A percentile compares a stretch with the other conserved stretches of the same genome.
phyloP scores from a whole-genome alignment of 2,113 vertebrate species.

The Halichoerus grypus region DNA sequence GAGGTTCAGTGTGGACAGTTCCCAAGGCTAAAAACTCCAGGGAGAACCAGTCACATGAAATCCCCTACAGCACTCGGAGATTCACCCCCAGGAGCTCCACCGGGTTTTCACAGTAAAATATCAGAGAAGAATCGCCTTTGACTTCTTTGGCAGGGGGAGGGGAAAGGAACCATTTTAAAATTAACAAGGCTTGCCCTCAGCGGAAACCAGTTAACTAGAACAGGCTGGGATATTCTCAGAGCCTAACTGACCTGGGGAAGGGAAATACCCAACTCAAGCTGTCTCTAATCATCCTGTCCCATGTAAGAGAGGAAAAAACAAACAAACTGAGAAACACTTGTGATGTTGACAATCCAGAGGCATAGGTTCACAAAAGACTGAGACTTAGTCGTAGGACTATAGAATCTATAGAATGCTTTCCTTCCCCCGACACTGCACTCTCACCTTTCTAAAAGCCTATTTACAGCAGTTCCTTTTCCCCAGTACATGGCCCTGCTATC shows the following conservation, averaged over 20 bases:
- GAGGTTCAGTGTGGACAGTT: background rate
- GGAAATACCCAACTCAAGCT: background rate
- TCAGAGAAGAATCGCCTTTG: background rate
- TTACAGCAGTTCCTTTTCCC: background rate
- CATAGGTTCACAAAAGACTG: background rate
- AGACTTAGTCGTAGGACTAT: background rate
- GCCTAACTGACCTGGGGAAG: background rate
- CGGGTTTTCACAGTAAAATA: background rate
- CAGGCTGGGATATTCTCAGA: background rate
- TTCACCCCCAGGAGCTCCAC: background rate
- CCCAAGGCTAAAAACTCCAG: background rate
- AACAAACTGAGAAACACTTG: background rate
- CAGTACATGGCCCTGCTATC: background rate
- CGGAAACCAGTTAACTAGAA: background rate
- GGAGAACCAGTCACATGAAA: background rate
- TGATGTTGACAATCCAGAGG: background rate
- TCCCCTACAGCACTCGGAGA: background rate
- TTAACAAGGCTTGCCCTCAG: background rate
- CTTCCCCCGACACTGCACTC: background rate
- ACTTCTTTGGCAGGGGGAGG: background rate
- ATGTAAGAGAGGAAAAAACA: background rate
- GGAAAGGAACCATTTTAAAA: background rate
- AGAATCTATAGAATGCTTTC: background rate
- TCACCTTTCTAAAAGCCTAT: background rate
- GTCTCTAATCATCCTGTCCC: background rate